Percentiles rank a stretch among this genome's conserved stretches.
phyloP scores from a whole-genome alignment of 1,140 invertebrate species.

The Arctopsyche grandis region DNA sequence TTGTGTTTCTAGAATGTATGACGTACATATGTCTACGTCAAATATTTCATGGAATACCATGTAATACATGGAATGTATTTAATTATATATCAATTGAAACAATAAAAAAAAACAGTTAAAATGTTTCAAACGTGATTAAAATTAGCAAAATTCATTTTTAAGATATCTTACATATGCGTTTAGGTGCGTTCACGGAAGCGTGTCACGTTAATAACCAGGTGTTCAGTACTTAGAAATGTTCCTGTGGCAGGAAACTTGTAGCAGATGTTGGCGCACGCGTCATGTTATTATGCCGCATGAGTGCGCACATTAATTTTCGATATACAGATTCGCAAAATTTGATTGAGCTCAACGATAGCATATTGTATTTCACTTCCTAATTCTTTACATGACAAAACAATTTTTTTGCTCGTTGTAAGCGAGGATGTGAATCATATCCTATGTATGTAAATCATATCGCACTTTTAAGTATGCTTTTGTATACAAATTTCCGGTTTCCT shows the following conservation, averaged over 20 bases:
- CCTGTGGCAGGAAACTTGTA: not conserved
- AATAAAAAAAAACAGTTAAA: too few relatives aligned
- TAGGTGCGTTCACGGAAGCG: not conserved
- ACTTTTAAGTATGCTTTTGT: not conserved
- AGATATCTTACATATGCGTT: too few relatives aligned
- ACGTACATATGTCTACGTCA: too few relatives aligned
- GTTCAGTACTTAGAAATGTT: not conserved
- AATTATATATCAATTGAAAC: too few relatives aligned
- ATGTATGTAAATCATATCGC: not conserved
- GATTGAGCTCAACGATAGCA: not conserved
- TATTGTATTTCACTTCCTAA: not conserved
- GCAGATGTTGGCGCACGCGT: conserved; percentile 9
- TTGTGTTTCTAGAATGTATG: too few relatives aligned
- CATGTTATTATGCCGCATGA: not conserved
- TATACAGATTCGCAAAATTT: not conserved
- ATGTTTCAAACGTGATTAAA: too few relatives aligned
- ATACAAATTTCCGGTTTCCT: not conserved
- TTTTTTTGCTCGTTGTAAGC: too few relatives aligned
- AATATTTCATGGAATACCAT: too few relatives aligned
- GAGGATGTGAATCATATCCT: too few relatives aligned
- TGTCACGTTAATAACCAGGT: conserved; percentile 13
- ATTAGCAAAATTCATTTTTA: too few relatives aligned
- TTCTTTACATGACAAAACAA: too few relatives aligned
- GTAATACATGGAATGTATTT: too few relatives aligned
- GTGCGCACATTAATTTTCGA: not conserved